Percentiles rank a stretch among this genome's conserved stretches.
These are phyloP conservation scores for Zoanthus solanderi DNA, from an alignment of 92 coral and sea anemone genomes.

Conservation along the genomic window DNA sequence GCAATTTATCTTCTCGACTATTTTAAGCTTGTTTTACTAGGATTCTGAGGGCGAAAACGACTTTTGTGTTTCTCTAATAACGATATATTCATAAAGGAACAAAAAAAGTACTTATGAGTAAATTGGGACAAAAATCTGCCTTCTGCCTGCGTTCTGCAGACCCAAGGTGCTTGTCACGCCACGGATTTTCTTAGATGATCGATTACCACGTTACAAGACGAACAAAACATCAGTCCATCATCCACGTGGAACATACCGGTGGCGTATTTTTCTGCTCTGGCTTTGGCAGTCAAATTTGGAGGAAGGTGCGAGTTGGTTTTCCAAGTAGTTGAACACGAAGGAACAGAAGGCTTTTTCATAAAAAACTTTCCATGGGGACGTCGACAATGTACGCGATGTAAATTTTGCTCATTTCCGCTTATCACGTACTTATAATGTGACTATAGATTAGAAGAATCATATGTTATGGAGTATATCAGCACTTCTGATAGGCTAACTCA, in stretches of 20 bases:
- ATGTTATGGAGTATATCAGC: no score
- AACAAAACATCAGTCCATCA: background rate
- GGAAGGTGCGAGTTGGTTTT: background rate
- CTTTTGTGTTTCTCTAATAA: background rate
- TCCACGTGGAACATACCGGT: background rate
- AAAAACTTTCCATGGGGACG: no score
- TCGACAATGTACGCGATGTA: no score
- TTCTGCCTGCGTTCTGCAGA: background rate
- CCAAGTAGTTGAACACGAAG: background rate
- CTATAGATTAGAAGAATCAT: no score
- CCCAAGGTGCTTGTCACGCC: background rate
- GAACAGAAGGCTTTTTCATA: no score
- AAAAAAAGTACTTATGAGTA: no score
- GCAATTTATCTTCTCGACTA: background rate
- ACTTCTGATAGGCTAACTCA: no score
- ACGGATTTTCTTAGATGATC: background rate
- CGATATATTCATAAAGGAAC: no score
- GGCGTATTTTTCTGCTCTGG: background rate
- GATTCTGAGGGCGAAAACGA: background rate
- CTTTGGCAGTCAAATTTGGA: background rate
- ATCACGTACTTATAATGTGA: no score
- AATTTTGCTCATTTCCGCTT: no score
- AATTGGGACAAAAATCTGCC: background rate
- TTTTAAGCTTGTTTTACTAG: background rate
- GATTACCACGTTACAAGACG: background rate